These are phyloP conservation scores for Microtus obscurus DNA, from an alignment of 2,797 vertebrate genomes.

Conservation along the genomic window DNA sequence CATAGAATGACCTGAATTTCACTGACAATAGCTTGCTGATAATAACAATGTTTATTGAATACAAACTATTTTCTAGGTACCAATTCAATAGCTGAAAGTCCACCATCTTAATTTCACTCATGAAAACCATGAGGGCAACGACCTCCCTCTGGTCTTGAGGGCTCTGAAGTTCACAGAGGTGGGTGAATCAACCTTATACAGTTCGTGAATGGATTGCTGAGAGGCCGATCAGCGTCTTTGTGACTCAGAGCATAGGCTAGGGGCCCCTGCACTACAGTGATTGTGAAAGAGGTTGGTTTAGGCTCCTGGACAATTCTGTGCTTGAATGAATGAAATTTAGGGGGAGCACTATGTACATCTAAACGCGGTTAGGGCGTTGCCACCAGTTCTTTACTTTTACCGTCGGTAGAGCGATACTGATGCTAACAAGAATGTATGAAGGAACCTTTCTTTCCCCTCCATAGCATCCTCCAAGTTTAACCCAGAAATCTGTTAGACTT, in stretches of 20 bases:
- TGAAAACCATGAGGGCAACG: not conserved
- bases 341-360: not conserved
- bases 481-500: not conserved
- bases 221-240: not conserved
- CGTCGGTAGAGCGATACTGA: not conserved
- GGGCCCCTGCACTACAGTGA: not conserved
- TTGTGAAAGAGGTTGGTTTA: not conserved
- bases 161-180: not conserved
- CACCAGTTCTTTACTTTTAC: not conserved
- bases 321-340: conserved; percentile 1
- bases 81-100: not conserved
- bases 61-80: not conserved
- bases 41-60: conserved; percentile 9
- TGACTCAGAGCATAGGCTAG: not conserved
- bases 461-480: not conserved
- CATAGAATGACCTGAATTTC: not conserved
- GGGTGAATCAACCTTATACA: not conserved
- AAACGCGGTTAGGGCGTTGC: not conserved
- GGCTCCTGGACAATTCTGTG: not conserved
- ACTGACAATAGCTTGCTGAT: conserved; percentile 22
- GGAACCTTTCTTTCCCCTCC: not conserved
- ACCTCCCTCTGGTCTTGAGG: not conserved
- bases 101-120: conserved; percentile 1
- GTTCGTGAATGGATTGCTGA: not conserved
- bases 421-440: not conserved